phyloP scores from a whole-genome alignment of 2,113 vertebrate species.

The Chamaea fasciata region DNA sequence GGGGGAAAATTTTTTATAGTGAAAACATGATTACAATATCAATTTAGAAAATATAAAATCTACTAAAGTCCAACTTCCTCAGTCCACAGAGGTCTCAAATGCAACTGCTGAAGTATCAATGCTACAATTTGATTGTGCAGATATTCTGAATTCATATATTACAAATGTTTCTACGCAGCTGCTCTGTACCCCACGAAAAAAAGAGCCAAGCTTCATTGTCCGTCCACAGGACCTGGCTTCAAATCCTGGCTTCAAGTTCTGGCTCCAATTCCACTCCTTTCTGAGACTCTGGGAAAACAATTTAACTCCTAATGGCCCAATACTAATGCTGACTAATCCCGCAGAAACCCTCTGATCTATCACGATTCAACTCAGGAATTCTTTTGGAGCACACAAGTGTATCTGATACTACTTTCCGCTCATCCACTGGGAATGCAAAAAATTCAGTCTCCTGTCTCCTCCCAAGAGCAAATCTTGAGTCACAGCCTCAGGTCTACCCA shows the following conservation, averaged over 20 bases:
- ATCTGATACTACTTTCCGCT: neutral
- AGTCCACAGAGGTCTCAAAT: neutral
- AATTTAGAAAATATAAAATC: neutral
- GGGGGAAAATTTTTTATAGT: neutral
- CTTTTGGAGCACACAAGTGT: neutral
- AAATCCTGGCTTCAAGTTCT: neutral
- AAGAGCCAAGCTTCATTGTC: neutral
- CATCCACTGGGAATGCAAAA: neutral
- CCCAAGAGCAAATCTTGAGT: neutral
- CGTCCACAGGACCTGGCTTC: neutral
- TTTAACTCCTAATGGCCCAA: neutral
- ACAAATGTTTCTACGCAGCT: neutral
- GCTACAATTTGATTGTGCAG: neutral
- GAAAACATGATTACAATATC: neutral
- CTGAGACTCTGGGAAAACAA: neutral
- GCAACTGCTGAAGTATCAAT: neutral
- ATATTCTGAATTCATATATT: neutral
- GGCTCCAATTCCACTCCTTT: neutral
- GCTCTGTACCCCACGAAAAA: neutral
- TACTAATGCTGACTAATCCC: neutral
- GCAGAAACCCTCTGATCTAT: neutral
- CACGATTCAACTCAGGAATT: neutral
- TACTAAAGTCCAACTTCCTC: neutral
- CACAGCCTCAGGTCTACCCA: neutral
- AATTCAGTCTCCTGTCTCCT: neutral